Percentiles rank a stretch among this genome's conserved stretches.
Evolutionary conservation across 2,888 invertebrate species (phyloP).

Genomic region (Cosmia pyralina): DNA sequence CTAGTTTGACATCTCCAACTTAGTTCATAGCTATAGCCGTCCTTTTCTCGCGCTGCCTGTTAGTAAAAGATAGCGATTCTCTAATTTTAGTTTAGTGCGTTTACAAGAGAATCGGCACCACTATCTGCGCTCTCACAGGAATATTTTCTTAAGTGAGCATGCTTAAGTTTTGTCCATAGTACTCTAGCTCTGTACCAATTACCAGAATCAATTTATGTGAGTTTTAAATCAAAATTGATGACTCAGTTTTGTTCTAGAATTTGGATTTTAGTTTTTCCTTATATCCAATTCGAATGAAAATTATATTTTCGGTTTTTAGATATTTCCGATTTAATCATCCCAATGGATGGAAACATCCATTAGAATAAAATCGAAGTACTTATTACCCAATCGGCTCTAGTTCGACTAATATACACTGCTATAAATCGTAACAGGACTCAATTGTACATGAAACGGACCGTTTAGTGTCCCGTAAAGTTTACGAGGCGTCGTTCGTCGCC

Average conservation of each 20-base stretch:
- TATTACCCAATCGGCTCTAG: conserved; percentile 4
- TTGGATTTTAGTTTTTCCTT: neutral
- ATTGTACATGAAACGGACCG: conserved; percentile 46
- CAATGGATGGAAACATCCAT: too few species aligned
- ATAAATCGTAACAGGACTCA: conserved; percentile 37
- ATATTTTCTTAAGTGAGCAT: too few species aligned
- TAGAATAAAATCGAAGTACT: conserved; percentile 4
- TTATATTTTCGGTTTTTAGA: neutral
- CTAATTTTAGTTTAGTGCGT: too few species aligned
- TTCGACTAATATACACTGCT: conserved; percentile 13
- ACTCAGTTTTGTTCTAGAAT: neutral
- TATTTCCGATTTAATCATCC: too few species aligned
- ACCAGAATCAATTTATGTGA: neutral
- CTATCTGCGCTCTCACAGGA: too few species aligned
- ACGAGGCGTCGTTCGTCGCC: conserved; percentile 19
- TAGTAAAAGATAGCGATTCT: too few species aligned
- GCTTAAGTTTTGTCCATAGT: too few species aligned
- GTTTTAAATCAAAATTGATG: neutral
- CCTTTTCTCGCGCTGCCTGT: too few species aligned
- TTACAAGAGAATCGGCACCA: too few species aligned
- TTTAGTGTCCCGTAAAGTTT: conserved; percentile 39
- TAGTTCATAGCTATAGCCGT: too few species aligned
- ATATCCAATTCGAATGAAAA: neutral
- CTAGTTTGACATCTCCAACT: too few species aligned
- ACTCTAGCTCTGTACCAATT: neutral